Conservation (phyloP, 2,113 vertebrate species). For the Aspiorhynchus laticeps region DNA sequence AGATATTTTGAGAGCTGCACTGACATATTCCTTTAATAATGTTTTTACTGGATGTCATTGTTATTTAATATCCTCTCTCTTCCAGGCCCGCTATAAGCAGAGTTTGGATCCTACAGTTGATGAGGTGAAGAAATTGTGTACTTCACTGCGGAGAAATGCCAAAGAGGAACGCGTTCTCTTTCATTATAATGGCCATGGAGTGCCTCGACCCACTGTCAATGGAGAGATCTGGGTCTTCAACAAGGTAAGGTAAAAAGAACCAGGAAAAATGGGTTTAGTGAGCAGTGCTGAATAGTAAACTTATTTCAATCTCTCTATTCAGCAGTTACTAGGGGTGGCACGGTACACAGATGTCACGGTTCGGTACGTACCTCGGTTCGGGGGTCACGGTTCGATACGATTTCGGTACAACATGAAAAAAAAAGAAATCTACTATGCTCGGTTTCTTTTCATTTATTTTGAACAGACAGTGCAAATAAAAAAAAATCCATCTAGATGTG, state of each 20-base stretch:
- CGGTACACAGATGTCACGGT: too few species aligned
- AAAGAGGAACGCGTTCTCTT: conserved; percentile 97
- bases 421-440: too few species aligned
- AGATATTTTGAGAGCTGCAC: background rate
- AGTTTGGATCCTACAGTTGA: conserved; percentile 97
- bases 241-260: conserved; percentile 78
- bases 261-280: background rate
- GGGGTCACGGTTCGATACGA: too few species aligned
- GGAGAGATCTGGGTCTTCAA: conserved; percentile 99
- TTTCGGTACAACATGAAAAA: too few species aligned
- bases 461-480: too few species aligned
- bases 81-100: conserved; percentile 95
- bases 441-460: too few species aligned
- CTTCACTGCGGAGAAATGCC: conserved; percentile 91
- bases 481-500: too few species aligned
- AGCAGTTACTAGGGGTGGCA: too few species aligned
- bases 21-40: background rate
- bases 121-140: conserved; percentile 98
- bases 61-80: conserved; percentile 22
- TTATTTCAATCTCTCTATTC: background rate
- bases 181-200: conserved; percentile 98
- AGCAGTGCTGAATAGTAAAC: background rate
- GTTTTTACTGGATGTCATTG: background rate
- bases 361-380: too few species aligned
- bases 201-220: conserved; percentile 94